Conservation (phyloP, 2,113 vertebrate species). For the Nipponia nippon region DNA sequence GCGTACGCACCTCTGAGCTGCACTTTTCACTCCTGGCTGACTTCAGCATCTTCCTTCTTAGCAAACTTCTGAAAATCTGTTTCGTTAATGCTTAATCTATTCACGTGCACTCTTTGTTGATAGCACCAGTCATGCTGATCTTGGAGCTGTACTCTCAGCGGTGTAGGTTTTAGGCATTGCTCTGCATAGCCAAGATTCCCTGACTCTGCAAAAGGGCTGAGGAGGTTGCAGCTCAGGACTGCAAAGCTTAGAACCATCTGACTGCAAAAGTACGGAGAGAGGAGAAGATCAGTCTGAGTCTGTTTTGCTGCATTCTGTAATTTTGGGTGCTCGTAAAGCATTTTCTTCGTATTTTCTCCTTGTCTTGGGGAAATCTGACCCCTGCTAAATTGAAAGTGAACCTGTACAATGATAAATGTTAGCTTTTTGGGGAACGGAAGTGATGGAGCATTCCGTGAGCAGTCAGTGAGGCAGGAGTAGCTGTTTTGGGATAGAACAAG, state of each 20-base stretch:
- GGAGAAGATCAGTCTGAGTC: background rate
- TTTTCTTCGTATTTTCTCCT: background rate
- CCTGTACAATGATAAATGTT: background rate
- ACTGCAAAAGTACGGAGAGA: background rate
- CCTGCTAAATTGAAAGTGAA: background rate
- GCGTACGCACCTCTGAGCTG: fast-evolving
- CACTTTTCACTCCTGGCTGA: background rate
- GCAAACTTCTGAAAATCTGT: background rate
- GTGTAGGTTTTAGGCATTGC: background rate
- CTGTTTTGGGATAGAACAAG: background rate
- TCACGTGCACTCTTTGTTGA: background rate
- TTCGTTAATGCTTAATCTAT: background rate
- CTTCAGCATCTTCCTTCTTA: background rate
- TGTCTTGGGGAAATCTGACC: background rate
- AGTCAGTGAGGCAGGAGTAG: background rate
- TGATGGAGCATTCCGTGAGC: background rate
- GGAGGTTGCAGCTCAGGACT: background rate
- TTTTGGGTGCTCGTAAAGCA: background rate
- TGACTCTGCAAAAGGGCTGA: background rate
- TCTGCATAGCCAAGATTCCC: background rate
- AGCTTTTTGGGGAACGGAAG: background rate
- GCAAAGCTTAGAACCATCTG: background rate
- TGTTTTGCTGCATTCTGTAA: background rate
- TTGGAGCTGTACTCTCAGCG: background rate
- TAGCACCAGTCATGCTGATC: background rate